Percentiles rank a stretch among this genome's conserved stretches.
These are phyloP conservation scores for Ganaspis brasiliensis DNA, from an alignment of 2,888 invertebrate genomes.

Conservation along the genomic window DNA sequence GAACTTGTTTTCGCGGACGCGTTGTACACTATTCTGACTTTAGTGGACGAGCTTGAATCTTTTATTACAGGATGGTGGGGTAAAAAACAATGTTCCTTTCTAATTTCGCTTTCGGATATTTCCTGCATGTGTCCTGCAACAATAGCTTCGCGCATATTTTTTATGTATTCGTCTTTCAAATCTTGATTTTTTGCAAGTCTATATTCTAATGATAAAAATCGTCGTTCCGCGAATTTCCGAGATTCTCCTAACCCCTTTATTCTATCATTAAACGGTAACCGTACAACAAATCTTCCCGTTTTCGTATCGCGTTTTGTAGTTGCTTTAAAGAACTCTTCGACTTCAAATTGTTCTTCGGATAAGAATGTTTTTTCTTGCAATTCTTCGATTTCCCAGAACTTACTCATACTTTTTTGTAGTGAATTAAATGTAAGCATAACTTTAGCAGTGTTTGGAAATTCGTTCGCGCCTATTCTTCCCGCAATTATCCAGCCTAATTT, in stretches of 20 bases:
- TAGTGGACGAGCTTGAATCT: constrained; percentile 29
- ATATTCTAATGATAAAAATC: constrained; percentile 39
- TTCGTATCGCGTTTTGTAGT: constrained; percentile 22
- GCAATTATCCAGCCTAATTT: background rate
- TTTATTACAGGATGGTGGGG: constrained; percentile 35
- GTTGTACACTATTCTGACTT: constrained; percentile 27
- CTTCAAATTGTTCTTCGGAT: constrained; percentile 40
- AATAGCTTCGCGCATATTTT: constrained; percentile 40
- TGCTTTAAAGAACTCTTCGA: constrained; percentile 9
- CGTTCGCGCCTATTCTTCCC: background rate
- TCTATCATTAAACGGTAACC: constrained; percentile 45
- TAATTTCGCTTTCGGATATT: background rate
- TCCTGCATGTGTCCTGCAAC: constrained; percentile 22
- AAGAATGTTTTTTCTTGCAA: constrained; percentile 1
- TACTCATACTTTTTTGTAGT: background rate
- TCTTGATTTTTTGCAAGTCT: background rate
- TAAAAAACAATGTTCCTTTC: constrained; percentile 22
- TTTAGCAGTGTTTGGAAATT: background rate
- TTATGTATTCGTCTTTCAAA: background rate
- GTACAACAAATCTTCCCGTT: constrained; percentile 28
- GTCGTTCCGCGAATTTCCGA: background rate
- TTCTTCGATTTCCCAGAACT: constrained; percentile 46
- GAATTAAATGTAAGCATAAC: background rate
- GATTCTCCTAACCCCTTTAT: constrained; percentile 32
- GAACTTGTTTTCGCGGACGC: constrained; percentile 45